Conservation (phyloP, 2,113 vertebrate species). For the Ciconia boyciana region DNA sequence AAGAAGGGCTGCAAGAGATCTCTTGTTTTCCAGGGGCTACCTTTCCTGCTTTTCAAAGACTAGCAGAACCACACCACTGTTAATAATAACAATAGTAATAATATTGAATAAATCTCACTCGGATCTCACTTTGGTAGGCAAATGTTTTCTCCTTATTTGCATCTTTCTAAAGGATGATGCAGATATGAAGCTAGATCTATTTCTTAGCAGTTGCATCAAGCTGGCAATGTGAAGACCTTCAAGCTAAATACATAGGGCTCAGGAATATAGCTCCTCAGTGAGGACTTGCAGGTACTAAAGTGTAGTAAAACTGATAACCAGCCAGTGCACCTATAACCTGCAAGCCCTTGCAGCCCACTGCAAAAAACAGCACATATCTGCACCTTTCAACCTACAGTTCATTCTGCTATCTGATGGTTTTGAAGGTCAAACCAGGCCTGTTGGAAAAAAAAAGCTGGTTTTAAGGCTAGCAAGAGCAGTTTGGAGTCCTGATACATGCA, state of each 20-base stretch:
- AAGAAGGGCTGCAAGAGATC: not conserved
- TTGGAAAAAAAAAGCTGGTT: fast-evolving
- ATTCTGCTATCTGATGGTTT: not conserved
- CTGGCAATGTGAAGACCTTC: not conserved
- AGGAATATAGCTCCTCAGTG: not conserved
- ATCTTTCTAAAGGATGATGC: not conserved
- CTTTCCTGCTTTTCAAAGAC: not conserved
- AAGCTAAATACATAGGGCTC: not conserved
- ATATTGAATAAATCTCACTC: not conserved
- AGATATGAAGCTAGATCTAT: not conserved
- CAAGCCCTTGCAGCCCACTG: not conserved
- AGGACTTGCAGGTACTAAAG: not conserved
- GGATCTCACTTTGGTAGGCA: not conserved
- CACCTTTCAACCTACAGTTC: not conserved
- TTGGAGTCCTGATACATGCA: not conserved
- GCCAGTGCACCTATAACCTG: not conserved
- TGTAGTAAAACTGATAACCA: not conserved
- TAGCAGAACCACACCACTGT: not conserved
- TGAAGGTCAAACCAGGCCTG: not conserved
- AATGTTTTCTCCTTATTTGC: conserved; percentile 2
- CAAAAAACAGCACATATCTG: not conserved
- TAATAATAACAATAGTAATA: not conserved
- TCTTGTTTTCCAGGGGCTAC: not conserved
- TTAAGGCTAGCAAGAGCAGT: not conserved
- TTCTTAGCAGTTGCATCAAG: not conserved